Percentiles rank a stretch among this genome's conserved stretches.
phyloP scores from a whole-genome alignment of 2,888 invertebrate species.

The Clepsis dumicolana region DNA sequence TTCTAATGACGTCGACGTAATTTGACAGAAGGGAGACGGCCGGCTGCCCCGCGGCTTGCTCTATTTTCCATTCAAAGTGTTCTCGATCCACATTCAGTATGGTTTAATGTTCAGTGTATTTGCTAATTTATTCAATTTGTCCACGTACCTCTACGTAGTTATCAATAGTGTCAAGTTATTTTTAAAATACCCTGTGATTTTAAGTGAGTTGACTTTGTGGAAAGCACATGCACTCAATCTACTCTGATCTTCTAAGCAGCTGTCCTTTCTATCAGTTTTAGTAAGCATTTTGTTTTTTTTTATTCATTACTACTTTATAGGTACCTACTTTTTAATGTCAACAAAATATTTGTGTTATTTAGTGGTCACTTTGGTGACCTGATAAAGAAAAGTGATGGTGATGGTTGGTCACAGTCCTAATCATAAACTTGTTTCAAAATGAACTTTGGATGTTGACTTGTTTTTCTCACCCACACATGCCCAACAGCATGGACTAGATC shows the following conservation, averaged over 20 bases:
- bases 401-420: background rate
- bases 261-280: slow-evolving; percentile 12
- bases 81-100: slow-evolving; percentile 11
- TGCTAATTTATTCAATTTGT: slow-evolving; percentile 24
- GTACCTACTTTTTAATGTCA: background rate
- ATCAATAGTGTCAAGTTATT: slow-evolving; percentile 32
- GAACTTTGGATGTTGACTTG: slow-evolving; percentile 28
- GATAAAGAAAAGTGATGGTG: background rate
- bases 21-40: slow-evolving; percentile 67
- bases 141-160: slow-evolving; percentile 38
- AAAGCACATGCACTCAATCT: slow-evolving; percentile 28
- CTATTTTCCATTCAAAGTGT: slow-evolving; percentile 22
- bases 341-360: background rate
- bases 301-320: background rate
- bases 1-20: slow-evolving; percentile 77
- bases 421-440: slow-evolving; percentile 10
- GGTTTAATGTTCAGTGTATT: slow-evolving; percentile 17
- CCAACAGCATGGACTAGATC: slow-evolving; percentile 13
- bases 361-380: background rate
- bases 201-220: slow-evolving; percentile 18
- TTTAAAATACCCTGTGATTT: slow-evolving; percentile 21
- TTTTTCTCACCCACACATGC: slow-evolving; percentile 4
- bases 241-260: slow-evolving; percentile 9
- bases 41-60: slow-evolving; percentile 54
- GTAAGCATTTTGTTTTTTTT: slow-evolving; percentile 26